Evolutionary conservation across 2,797 vertebrate species (phyloP), one percentile per base, ranked within the genome.

Genomic region (Bothrops alternatus): DNA sequence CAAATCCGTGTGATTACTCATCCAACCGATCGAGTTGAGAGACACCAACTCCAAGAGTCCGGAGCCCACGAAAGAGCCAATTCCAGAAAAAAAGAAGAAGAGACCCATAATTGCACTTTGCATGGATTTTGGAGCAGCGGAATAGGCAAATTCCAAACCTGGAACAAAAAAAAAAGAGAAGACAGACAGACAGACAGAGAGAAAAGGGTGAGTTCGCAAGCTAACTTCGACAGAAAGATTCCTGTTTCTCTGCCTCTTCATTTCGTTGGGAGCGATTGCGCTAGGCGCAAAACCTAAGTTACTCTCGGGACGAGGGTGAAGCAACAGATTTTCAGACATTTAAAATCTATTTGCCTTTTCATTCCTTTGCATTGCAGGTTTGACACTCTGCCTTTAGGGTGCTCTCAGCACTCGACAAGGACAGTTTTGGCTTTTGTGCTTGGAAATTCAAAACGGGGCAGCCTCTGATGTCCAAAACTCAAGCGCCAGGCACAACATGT

Each of bases 21-120:
- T 99, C 99, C 99, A 99, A 63, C 99, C 99, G n/a, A 99, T 99
- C 89, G 93, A 96, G 60, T 97, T 98, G 92, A 98, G 18, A 3
- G 99, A 99, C 90, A 99, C 99, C 65, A 99, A 95, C 0, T 98
- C 98, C 96, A 99, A 93, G 93, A 99, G 96, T 0, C 99, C 99
- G 0, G 98, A 99, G 93, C 99, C 99, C 94, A 99, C 99, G 1
- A 99, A 99, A 0, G 99, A 99, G 5, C 99, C 99, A 1, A 99
- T 97, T 1, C 99, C 99, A 8, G 99, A 99, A 94, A 99, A 99
- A 98, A 99, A 99, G 93, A 99, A 99, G 97, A 99, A 99, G 20
- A 99, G 97, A 5, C 99, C 99, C 99, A 99, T 99, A 90, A 99
- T 98, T 87, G 99, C 99, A 25, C 99, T 99, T 98, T 99, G 99